Conservation (phyloP, 2,888 invertebrate genomes). For the Globia sparganii region DNA sequence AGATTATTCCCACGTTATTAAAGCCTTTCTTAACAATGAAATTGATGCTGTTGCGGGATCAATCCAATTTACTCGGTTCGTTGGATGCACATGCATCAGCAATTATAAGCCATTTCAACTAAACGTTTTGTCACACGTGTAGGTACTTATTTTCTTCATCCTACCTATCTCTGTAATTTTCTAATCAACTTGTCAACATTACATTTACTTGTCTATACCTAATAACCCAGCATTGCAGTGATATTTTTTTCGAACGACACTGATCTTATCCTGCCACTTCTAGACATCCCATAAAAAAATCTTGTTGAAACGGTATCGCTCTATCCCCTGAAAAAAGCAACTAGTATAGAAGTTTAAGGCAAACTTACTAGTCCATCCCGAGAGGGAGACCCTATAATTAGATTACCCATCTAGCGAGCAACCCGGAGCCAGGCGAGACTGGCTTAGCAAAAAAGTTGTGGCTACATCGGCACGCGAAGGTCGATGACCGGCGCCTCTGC, state of each 20-base stretch:
- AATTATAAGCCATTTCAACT: constrained; percentile 68
- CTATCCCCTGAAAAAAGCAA: constrained; percentile 68
- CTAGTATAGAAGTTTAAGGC: constrained; percentile 75
- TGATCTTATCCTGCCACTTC: constrained; percentile 6
- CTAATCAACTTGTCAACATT: constrained; percentile 52
- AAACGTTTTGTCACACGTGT: constrained; percentile 68
- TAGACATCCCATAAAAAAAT: constrained; percentile 50
- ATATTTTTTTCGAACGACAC: constrained; percentile 22
- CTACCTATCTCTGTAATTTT: constrained; percentile 51
- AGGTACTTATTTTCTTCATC: constrained; percentile 51
- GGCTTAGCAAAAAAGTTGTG: constrained; percentile 85
- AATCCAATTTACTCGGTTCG: constrained; percentile 69
- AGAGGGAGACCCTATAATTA: constrained; percentile 84
- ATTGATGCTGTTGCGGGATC: constrained; percentile 59
- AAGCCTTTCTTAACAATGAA: constrained; percentile 66
- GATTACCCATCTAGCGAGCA: constrained; percentile 83
- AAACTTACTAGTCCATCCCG: constrained; percentile 74
- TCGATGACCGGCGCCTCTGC: constrained; percentile 82
- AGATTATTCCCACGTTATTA: constrained; percentile 71
- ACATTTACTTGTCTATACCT: constrained; percentile 16
- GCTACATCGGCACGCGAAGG: constrained; percentile 79
- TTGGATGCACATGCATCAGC: constrained; percentile 69
- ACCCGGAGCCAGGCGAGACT: constrained; percentile 78
- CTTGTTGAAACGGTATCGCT: constrained; percentile 68
- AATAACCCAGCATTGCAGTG: background rate